Evolutionary conservation across 2,797 vertebrate genomes (phyloP).

Genomic region (Pseudochaenichthys georgianus): DNA sequence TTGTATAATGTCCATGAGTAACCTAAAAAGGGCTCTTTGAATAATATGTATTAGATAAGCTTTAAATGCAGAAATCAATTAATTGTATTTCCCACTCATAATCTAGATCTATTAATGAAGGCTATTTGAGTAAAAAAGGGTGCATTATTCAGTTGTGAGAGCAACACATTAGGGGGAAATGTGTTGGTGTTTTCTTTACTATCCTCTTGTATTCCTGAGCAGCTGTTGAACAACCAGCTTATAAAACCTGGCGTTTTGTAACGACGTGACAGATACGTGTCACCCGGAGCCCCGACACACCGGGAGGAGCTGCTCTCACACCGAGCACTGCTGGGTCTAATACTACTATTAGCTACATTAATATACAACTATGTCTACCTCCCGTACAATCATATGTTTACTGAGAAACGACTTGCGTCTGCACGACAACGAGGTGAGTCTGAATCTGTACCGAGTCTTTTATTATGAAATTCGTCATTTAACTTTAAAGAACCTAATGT

Average conservation of each 20-base stretch:
- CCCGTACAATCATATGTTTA: slow-evolving; percentile 79
- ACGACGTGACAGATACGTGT: slow-evolving; percentile 43
- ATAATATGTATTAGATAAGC: too few species aligned
- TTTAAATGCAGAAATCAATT: too few species aligned
- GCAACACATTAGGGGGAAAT: too few species aligned
- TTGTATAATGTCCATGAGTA: too few species aligned
- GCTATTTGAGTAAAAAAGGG: too few species aligned
- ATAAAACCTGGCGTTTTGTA: slow-evolving; percentile 68
- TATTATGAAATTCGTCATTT: not conserved
- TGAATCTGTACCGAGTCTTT: not conserved
- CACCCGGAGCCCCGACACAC: not conserved
- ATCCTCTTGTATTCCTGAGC: not conserved
- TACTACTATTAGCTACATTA: not conserved
- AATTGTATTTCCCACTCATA: too few species aligned
- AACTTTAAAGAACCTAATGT: not conserved
- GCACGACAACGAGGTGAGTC: slow-evolving; percentile 86
- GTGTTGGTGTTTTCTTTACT: too few species aligned
- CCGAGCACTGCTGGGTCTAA: not conserved
- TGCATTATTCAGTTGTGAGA: too few species aligned
- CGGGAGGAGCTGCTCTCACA: not conserved
- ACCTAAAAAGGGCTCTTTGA: too few species aligned
- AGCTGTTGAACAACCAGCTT: slow-evolving; percentile 36
- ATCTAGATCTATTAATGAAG: too few species aligned
- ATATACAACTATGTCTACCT: slow-evolving; percentile 60
- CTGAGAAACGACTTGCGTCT: slow-evolving; percentile 84